A percentile compares a stretch with the other conserved stretches of the same genome.
phyloP scores from a whole-genome alignment of 2,113 vertebrate genomes.

The Columbina picui region DNA sequence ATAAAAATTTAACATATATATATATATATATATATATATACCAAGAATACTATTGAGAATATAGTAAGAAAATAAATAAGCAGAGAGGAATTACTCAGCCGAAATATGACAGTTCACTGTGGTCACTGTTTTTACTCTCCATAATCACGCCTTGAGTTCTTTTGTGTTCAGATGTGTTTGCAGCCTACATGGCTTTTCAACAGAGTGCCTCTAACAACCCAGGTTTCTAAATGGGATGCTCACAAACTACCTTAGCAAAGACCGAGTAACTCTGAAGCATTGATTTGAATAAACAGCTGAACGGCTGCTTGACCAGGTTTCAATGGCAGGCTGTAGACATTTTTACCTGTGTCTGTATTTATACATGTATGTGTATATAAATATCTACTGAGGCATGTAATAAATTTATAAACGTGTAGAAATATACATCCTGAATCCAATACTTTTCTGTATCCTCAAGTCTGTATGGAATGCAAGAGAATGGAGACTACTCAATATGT shows the following conservation, averaged over 20 bases:
- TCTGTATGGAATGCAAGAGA: rapidly evolving
- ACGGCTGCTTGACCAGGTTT: neutral
- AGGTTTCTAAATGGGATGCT: neutral
- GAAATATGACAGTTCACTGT: neutral
- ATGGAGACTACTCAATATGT: neutral
- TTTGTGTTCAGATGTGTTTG: neutral
- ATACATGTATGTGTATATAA: neutral
- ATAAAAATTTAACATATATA: neutral
- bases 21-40: neutral
- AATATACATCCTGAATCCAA: neutral
- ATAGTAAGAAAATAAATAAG: neutral
- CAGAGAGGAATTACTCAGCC: neutral
- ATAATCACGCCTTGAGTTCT: neutral
- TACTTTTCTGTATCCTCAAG: neutral
- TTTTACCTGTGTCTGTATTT: neutral
- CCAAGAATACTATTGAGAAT: neutral
- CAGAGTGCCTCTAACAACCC: neutral
- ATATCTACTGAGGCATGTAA: neutral
- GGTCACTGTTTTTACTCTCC: neutral
- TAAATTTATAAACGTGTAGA: neutral
- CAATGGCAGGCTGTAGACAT: neutral
- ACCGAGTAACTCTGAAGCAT: neutral
- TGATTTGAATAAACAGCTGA: neutral
- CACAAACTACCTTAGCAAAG: neutral
- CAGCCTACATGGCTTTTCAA: neutral